These are phyloP conservation scores for Amphilophus citrinellus DNA, from an alignment of 2,113 vertebrate species.

Conservation along the genomic window DNA sequence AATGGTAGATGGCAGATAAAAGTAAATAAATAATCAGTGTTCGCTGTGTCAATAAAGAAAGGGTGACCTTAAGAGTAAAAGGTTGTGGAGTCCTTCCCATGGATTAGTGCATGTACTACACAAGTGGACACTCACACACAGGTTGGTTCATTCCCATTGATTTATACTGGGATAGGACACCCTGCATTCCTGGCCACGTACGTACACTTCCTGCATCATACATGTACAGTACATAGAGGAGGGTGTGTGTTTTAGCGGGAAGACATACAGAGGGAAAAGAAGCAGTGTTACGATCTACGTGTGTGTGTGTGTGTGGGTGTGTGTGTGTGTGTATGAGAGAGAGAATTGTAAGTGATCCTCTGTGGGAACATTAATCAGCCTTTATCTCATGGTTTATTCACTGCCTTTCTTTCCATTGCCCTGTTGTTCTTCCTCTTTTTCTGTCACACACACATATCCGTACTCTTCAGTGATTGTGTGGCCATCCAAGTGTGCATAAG, in stretches of 20 bases:
- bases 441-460: accelerated
- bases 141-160: constrained; percentile 21
- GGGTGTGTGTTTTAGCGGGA: constrained; percentile 20
- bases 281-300: background rate
- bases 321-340: background rate
- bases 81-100: background rate
- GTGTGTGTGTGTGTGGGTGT: background rate
- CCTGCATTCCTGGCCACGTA: constrained; percentile 48
- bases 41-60: background rate
- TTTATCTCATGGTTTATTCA: constrained; percentile 25
- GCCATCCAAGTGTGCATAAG: background rate
- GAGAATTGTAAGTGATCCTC: constrained; percentile 2
- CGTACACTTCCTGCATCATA: constrained; percentile 58
- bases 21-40: background rate
- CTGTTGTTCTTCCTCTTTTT: constrained; percentile 3
- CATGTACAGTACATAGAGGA: background rate
- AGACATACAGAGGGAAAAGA: background rate
- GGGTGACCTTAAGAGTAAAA: constrained; percentile 18
- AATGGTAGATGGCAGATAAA: constrained; percentile 24
- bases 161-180: constrained; percentile 20
- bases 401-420: background rate
- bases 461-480: background rate
- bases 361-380: constrained; percentile 29
- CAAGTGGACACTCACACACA: background rate
- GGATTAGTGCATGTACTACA: background rate